These are phyloP conservation scores for Slavum lentiscoides DNA, from an alignment of 2,888 invertebrate species.

Conservation along the genomic window DNA sequence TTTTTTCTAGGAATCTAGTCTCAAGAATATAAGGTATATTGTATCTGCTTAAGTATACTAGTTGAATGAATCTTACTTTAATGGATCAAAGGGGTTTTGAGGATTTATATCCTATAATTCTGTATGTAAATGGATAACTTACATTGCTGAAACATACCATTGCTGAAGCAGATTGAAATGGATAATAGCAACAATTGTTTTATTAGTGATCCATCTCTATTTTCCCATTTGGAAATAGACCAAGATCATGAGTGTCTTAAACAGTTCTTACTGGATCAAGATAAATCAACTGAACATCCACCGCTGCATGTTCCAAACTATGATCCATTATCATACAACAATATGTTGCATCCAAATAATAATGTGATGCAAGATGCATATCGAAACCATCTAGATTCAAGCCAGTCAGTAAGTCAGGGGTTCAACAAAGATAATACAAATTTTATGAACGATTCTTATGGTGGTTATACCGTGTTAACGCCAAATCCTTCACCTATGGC, in stretches of 20 bases:
- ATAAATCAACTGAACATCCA: slow-evolving; percentile 41
- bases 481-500: slow-evolving; percentile 51
- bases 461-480: slow-evolving; percentile 46
- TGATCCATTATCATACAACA: slow-evolving; percentile 36
- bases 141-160: slow-evolving; percentile 32
- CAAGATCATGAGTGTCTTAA: slow-evolving; percentile 52
- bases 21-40: slow-evolving; percentile 13
- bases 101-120: slow-evolving; percentile 45
- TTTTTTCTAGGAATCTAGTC: slow-evolving; percentile 36
- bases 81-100: slow-evolving; percentile 43
- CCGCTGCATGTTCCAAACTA: slow-evolving; percentile 37
- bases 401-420: slow-evolving; percentile 25
- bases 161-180: slow-evolving; percentile 39
- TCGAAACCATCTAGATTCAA: slow-evolving; percentile 39
- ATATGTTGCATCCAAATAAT: slow-evolving; percentile 49
- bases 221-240: slow-evolving; percentile 47
- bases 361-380: slow-evolving; percentile 42
- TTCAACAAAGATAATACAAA: slow-evolving; percentile 49
- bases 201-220: slow-evolving; percentile 44
- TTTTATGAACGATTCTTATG: slow-evolving; percentile 44
- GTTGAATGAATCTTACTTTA: slow-evolving; percentile 38
- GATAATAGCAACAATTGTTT: slow-evolving; percentile 51
- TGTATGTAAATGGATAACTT: slow-evolving; percentile 49
- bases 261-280: slow-evolving; percentile 48
- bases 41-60: background rate